Percentiles rank a stretch among this genome's conserved stretches.
Conservation (phyloP, 2,113 vertebrate genomes). For the Halichoeres trimaculatus region DNA sequence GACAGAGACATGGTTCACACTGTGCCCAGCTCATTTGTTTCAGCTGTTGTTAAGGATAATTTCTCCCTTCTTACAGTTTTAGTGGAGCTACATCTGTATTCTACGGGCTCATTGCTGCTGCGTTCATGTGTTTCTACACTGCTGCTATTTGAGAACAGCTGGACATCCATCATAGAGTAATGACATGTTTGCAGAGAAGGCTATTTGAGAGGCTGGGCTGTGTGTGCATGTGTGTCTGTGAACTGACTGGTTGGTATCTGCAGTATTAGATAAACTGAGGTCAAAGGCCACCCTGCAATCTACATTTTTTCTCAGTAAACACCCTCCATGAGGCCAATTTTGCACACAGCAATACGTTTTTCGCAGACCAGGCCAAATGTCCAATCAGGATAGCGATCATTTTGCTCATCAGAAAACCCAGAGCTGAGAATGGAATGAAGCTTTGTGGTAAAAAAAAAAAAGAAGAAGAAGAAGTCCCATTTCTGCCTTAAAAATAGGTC, state of each 20-base stretch:
- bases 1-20: slow-evolving; percentile 33
- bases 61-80: slow-evolving; percentile 32
- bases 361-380: slow-evolving; percentile 17
- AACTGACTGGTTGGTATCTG: slow-evolving; percentile 8
- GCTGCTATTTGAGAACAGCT: slow-evolving; percentile 49
- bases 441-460: slow-evolving; percentile 11
- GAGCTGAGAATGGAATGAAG: slow-evolving; percentile 19
- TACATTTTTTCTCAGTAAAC: slow-evolving; percentile 10
- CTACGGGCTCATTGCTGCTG: slow-evolving; percentile 40
- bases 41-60: slow-evolving; percentile 29
- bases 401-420: slow-evolving; percentile 28
- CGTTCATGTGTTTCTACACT: slow-evolving; percentile 27
- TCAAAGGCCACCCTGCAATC: slow-evolving; percentile 11
- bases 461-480: slow-evolving; percentile 1
- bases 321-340: background rate
- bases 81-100: slow-evolving; percentile 41
- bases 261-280: background rate
- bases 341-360: background rate
- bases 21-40: slow-evolving; percentile 45
- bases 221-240: background rate
- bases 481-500: slow-evolving; percentile 54
- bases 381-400: slow-evolving; percentile 32
- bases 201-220: slow-evolving; percentile 18
- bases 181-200: slow-evolving; percentile 45
- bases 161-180: slow-evolving; percentile 41